These are phyloP conservation scores for Stenolophus ochropezus DNA, from an alignment of 2,888 invertebrate genomes.

Conservation along the genomic window DNA sequence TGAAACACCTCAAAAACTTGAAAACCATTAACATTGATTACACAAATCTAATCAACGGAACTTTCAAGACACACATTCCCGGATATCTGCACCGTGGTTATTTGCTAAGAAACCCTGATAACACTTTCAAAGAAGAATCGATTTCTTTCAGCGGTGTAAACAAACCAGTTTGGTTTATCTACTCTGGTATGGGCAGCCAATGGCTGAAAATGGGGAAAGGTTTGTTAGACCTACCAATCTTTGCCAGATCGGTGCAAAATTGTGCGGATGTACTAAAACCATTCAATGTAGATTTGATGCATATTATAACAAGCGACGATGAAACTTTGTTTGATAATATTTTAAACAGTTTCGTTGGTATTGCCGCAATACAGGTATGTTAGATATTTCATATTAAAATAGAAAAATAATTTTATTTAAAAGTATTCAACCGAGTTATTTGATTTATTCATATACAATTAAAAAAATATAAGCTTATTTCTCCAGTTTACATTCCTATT, in stretches of 20 bases:
- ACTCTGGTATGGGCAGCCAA: slow-evolving; percentile 86
- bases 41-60: slow-evolving; percentile 73
- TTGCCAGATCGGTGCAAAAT: slow-evolving; percentile 79
- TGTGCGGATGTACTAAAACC: slow-evolving; percentile 77
- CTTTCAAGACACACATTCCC: slow-evolving; percentile 73
- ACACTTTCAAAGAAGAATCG: slow-evolving; percentile 66
- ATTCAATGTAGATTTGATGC: slow-evolving; percentile 78
- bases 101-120: slow-evolving; percentile 69
- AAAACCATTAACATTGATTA: slow-evolving; percentile 75
- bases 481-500: too few species aligned
- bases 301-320: slow-evolving; percentile 78
- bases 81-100: slow-evolving; percentile 81
- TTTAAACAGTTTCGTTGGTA: slow-evolving; percentile 83
- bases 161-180: slow-evolving; percentile 80
- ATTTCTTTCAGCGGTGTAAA: slow-evolving; percentile 70
- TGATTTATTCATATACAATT: too few species aligned
- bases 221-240: slow-evolving; percentile 80
- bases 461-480: neutral
- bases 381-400: too few species aligned
- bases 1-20: slow-evolving; percentile 74
- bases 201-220: slow-evolving; percentile 82
- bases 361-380: slow-evolving; percentile 78
- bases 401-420: too few species aligned
- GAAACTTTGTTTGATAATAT: slow-evolving; percentile 78
- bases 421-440: too few species aligned